Conservation (phyloP, 2,113 vertebrate species). For the Bujurquina vittata region DNA sequence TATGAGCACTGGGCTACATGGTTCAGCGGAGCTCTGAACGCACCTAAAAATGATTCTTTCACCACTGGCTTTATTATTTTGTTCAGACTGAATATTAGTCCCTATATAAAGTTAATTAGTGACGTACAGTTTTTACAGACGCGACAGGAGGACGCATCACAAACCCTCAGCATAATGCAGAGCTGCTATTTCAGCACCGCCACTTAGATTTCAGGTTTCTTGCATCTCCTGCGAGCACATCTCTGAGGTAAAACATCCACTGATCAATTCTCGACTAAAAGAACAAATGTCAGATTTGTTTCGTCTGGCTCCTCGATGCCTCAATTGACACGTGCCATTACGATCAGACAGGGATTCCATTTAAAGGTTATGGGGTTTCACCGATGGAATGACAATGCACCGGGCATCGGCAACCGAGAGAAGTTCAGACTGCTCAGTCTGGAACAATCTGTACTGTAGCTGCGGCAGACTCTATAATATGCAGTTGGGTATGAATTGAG, state of each 20-base stretch:
- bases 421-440: slow-evolving; percentile 38
- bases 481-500: slow-evolving; percentile 66
- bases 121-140: neutral
- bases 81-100: neutral
- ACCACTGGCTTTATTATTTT: neutral
- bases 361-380: slow-evolving; percentile 71
- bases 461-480: slow-evolving; percentile 31
- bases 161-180: neutral
- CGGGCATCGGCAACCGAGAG: slow-evolving; percentile 12
- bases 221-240: slow-evolving; percentile 50
- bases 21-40: neutral
- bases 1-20: neutral
- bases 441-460: slow-evolving; percentile 57
- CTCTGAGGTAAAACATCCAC: slow-evolving; percentile 32
- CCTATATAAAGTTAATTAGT: neutral
- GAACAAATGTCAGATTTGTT: slow-evolving; percentile 79
- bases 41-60: neutral
- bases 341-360: slow-evolving; percentile 66
- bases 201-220: slow-evolving; percentile 42
- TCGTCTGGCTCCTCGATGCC: slow-evolving; percentile 51
- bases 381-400: slow-evolving; percentile 69
- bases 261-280: slow-evolving; percentile 70
- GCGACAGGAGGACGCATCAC: neutral
- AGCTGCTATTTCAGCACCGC: slow-evolving; percentile 3
- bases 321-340: slow-evolving; percentile 50